A percentile compares a stretch with the other conserved stretches of the same genome.
These are phyloP conservation scores for Scarus forsteni DNA, from an alignment of 2,797 vertebrate species.

Conservation along the genomic window DNA sequence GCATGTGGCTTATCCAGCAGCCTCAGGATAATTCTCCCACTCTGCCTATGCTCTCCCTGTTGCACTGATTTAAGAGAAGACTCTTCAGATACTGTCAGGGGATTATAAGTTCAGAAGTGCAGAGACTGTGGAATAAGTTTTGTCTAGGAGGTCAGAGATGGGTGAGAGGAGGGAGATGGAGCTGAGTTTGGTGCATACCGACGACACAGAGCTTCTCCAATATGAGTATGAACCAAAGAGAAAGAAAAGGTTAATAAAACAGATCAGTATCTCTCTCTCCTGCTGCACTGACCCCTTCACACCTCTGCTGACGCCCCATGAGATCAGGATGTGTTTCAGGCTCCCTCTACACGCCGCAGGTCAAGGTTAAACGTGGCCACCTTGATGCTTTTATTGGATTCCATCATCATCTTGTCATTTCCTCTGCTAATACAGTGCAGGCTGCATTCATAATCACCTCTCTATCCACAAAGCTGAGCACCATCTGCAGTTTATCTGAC, in stretches of 20 bases:
- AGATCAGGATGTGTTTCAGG: constrained; percentile 33
- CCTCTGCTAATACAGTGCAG: constrained; percentile 72
- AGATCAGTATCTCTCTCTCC: constrained; percentile 51
- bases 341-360: neutral
- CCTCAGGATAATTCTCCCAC: constrained; percentile 9
- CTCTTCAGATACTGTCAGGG: constrained; percentile 51
- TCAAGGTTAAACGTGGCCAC: constrained; percentile 29
- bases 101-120: constrained; percentile 47
- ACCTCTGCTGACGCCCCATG: constrained; percentile 30
- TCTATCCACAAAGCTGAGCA: constrained; percentile 30
- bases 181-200: constrained; percentile 5
- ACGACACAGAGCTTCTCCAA: constrained; percentile 16
- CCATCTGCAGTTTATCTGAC: constrained; percentile 71
- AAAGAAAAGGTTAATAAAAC: constrained; percentile 46
- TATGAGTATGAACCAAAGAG: constrained; percentile 28
- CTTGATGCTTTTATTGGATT: constrained; percentile 49
- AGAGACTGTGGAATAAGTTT: constrained; percentile 36
- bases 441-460: constrained; percentile 59
- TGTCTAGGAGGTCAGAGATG: constrained; percentile 43
- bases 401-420: constrained; percentile 75
- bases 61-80: constrained; percentile 51
- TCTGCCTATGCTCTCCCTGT: constrained; percentile 24
- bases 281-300: constrained; percentile 42
- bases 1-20: constrained; percentile 28
- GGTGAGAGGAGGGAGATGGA: constrained; percentile 35